Conservation (phyloP, 2,888 invertebrate species). For the Oscheius sp. region DNA sequence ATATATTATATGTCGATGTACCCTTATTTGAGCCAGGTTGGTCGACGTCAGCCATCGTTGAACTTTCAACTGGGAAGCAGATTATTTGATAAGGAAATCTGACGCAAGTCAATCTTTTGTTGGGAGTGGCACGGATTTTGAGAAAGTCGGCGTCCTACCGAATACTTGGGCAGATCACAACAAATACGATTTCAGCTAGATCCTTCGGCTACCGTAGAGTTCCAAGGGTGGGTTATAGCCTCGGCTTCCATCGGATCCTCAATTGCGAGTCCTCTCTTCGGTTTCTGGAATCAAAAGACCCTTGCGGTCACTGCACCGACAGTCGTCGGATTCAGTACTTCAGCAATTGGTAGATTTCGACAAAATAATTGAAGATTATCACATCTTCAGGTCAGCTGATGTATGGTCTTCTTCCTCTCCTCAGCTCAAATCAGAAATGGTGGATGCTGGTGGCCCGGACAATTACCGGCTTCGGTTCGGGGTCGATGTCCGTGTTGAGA, state of each 20-base stretch:
- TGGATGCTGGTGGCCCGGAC: conserved; percentile 50
- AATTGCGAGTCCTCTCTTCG: conserved; percentile 53
- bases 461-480: conserved; percentile 51
- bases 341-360: conserved; percentile 39
- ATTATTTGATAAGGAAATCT: conserved; percentile 7
- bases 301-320: conserved; percentile 49
- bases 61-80: conserved; percentile 21
- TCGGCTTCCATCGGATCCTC: conserved; percentile 53
- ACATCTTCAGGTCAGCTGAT: conserved; percentile 39
- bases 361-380: too few species aligned
- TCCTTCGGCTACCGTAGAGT: conserved; percentile 47
- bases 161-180: background rate
- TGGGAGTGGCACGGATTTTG: background rate
- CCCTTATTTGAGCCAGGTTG: conserved; percentile 34
- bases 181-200: conserved; percentile 52
- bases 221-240: conserved; percentile 58
- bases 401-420: conserved; percentile 46
- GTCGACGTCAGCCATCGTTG: background rate
- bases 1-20: conserved; percentile 48
- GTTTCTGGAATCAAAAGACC: conserved; percentile 56
- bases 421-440: conserved; percentile 44
- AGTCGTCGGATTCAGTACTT: conserved; percentile 44
- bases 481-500: conserved; percentile 46
- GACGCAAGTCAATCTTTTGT: background rate
- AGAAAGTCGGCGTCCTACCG: background rate